Base-by-base conservation (phyloP, 2,888 invertebrate genomes). In the Folsomia candida region DNA sequence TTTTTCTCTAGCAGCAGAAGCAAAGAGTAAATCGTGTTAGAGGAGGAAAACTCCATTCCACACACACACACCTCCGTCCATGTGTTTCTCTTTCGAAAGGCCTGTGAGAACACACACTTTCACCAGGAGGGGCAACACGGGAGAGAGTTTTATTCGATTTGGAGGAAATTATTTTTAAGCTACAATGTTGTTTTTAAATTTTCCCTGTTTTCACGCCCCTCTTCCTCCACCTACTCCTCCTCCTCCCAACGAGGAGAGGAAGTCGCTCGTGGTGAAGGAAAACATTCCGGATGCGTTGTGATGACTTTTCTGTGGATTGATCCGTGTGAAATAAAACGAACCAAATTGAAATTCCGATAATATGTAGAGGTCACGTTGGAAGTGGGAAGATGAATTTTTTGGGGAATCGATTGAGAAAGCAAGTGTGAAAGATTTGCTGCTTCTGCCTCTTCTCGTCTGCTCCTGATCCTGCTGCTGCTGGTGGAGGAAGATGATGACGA, bases 271-370 rank as follows among this genome's bases (percentile, higher is more conserved):
- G n/a, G 4, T 37, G 37, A 37, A 37, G 14, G 14, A 37, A 37
- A 37, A 37, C 37, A 37, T 37, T 37, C 37, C 4, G 6, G 37
- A 37, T 14, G 37, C 37, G 6, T 54, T 18, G 54, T 20, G 22
- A 54, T 54, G 54, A 54, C 54, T 54, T 54, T 54, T 54, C 11
- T 54, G 54, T 54, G 54, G 20, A 54, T 54, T 54, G 54, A 54
- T 54, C 54, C 54, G 18, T 18, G 54, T 54, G 22, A 18, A 54
- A 54, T 54, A 54, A 64, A 64, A 64, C 14, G n/a, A 37, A 24
- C 63, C 29, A 64, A 64, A 64, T 64, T 64, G 63, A 64, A 64
- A 64, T 64, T 47, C 63, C 51, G 24, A 64, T 64, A 61, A 51
- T 47, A 64, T 20, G 37, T n/a, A n/a, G 24, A n/a, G 51, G 37